A percentile compares a stretch with the other conserved stretches of the same genome.
These are phyloP conservation scores for Athrips mouffetella DNA, from an alignment of 2,888 invertebrate genomes.

Conservation along the genomic window DNA sequence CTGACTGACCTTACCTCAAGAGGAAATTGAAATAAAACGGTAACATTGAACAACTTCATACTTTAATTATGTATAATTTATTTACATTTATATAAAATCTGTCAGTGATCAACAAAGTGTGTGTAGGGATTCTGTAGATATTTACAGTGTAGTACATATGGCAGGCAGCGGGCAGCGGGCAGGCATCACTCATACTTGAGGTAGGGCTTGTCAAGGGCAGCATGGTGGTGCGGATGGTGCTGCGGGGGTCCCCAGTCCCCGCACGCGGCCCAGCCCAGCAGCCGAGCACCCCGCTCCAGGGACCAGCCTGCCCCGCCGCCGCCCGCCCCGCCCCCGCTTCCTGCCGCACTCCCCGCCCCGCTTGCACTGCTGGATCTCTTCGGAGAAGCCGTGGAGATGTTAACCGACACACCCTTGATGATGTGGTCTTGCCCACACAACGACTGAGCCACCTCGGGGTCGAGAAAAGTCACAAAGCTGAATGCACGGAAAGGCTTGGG, in stretches of 20 bases:
- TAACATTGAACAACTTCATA: constrained; percentile 36
- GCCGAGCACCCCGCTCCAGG: constrained; percentile 13
- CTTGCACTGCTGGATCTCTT: constrained; percentile 79
- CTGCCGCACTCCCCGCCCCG: constrained; percentile 5
- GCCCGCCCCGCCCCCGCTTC: constrained; percentile 16
- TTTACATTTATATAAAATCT: constrained; percentile 38
- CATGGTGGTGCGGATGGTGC: constrained; percentile 37
- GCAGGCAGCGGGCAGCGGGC: constrained; percentile 15
- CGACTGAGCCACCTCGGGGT: constrained; percentile 87
- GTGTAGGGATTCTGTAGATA: constrained; percentile 14
- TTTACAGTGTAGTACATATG: constrained; percentile 19
- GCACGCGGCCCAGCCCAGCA: constrained; percentile 47
- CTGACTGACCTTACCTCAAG: background rate
- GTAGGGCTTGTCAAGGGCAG: constrained; percentile 54
- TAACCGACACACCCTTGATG: constrained; percentile 90
- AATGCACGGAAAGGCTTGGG: constrained; percentile 91
- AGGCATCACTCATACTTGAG: constrained; percentile 66
- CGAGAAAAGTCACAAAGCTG: constrained; percentile 90
- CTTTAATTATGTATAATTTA: constrained; percentile 59
- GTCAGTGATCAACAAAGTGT: constrained; percentile 36
- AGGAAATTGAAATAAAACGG: constrained; percentile 1
- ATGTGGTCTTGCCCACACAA: constrained; percentile 91
- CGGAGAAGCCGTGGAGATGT: constrained; percentile 92
- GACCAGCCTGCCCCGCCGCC: constrained; percentile 7
- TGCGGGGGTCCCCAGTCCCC: constrained; percentile 29